Evolutionary conservation across 1,140 invertebrate genomes (phyloP).

Genomic region (Pemphigus obesinymphae): DNA sequence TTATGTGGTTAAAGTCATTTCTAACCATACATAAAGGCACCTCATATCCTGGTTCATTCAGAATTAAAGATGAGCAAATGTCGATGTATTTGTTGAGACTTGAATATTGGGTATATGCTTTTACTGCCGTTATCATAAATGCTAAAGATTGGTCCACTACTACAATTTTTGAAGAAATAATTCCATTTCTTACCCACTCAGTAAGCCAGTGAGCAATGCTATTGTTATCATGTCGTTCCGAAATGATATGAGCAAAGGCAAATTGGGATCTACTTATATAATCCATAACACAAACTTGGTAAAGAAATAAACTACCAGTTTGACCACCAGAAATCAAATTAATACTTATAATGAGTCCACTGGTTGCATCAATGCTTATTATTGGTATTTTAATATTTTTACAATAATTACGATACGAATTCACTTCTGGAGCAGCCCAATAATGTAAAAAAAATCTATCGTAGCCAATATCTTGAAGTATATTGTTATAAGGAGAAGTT

Average conservation of each 20-base stretch:
- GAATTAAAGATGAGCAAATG: neutral
- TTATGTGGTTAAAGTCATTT: too few species aligned
- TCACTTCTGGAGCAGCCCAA: neutral
- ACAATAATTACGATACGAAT: neutral
- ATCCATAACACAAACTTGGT: neutral
- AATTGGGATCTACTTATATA: neutral
- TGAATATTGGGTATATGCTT: neutral
- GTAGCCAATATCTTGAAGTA: neutral
- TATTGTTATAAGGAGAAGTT: neutral
- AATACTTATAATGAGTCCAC: too few species aligned
- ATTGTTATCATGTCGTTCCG: neutral
- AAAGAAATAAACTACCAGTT: neutral
- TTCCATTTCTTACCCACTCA: neutral
- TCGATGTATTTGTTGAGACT: neutral
- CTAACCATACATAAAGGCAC: neutral
- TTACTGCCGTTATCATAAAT: neutral
- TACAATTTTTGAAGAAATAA: neutral
- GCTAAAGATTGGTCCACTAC: neutral
- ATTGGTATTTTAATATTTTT: neutral
- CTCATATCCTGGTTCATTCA: neutral
- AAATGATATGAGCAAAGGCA: too few species aligned
- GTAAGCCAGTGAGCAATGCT: neutral
- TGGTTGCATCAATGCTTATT: neutral
- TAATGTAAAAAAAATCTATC: neutral
- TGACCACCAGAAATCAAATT: neutral